phyloP scores from a whole-genome alignment of 2,888 invertebrate species.

The Diabrotica balteata region DNA sequence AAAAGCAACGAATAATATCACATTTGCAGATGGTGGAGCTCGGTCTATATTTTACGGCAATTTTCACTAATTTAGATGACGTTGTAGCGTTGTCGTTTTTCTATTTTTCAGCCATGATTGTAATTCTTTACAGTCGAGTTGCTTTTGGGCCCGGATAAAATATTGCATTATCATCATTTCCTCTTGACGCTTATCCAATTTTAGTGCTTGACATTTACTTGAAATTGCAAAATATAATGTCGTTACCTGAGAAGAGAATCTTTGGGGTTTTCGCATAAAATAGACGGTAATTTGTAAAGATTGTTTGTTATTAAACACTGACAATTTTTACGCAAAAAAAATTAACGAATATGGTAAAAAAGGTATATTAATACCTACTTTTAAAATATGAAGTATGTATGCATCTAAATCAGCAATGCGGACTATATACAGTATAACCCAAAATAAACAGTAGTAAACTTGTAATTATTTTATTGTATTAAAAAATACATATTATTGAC shows the following conservation, averaged over 20 bases:
- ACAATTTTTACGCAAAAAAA: too few relatives aligned
- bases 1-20: constrained; percentile 37
- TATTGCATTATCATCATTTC: constrained; percentile 59
- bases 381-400: too few relatives aligned
- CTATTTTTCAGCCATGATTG: constrained; percentile 61
- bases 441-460: too few relatives aligned
- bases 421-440: too few relatives aligned
- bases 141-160: constrained; percentile 51
- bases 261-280: constrained; percentile 8
- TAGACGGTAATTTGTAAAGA: constrained; percentile 20
- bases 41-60: constrained; percentile 60
- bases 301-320: neutral
- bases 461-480: too few relatives aligned
- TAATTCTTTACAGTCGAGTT: constrained; percentile 57
- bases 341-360: too few relatives aligned
- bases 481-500: too few relatives aligned
- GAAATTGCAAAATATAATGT: constrained; percentile 34
- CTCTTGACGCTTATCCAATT: constrained; percentile 55
- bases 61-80: constrained; percentile 62
- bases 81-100: constrained; percentile 58
- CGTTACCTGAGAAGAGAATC: constrained; percentile 23
- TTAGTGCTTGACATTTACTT: constrained; percentile 38
- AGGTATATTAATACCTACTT: too few relatives aligned
- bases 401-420: too few relatives aligned
- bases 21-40: constrained; percentile 46